Evolutionary conservation across 1,140 invertebrate species (phyloP), one percentile per base, ranked within the genome.

Genomic region (Tetraneura akinire): DNA sequence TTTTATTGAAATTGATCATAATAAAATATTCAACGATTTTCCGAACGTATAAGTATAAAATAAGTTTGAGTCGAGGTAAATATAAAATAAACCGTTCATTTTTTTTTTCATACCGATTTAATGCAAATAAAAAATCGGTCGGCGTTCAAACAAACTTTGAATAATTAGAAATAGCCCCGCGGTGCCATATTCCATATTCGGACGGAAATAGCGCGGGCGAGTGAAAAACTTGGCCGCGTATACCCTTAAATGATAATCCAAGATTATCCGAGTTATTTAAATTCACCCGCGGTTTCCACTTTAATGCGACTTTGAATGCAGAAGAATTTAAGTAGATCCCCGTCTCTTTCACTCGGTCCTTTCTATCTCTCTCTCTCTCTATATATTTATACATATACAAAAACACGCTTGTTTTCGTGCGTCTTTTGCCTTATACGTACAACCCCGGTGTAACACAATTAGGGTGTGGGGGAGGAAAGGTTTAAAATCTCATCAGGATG

Each of bases 291-390:
- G 37, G 74, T 45, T 29, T 62, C 53, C 11, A 78, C 74, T 78
- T 78, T 78, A 78, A 78, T 78, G 53, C 55, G 74, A 78, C 55
- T 78, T 78, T 78, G 42, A 60, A 78, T 62, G 32, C 49, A 26
- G 53, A 45, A 37, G 21, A 45, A 78, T 55, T 78, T 78, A 78
- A 78, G 53, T 29, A 51, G 51, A 1, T 13, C 47, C 66, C 45
- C 16, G 13, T 71, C 47, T 4, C 4, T 47, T 47, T 47, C 45
- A 8, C 45, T 1, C 45, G 32, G 3, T 37, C 32, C 14, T 47
- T 6, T 10, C 68, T 21, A 14, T 16, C 4, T 18, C 23, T 14
- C 23, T 45, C 18, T 49, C 21, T 9, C 11, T 71, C 18, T 37
- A 51, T 37, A 37, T 37, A 37, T 6, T n/a, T 53, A 53, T 53